A percentile compares a stretch with the other conserved stretches of the same genome.
phyloP scores from a whole-genome alignment of 1,140 invertebrate species.

The Drosophila saltans region DNA sequence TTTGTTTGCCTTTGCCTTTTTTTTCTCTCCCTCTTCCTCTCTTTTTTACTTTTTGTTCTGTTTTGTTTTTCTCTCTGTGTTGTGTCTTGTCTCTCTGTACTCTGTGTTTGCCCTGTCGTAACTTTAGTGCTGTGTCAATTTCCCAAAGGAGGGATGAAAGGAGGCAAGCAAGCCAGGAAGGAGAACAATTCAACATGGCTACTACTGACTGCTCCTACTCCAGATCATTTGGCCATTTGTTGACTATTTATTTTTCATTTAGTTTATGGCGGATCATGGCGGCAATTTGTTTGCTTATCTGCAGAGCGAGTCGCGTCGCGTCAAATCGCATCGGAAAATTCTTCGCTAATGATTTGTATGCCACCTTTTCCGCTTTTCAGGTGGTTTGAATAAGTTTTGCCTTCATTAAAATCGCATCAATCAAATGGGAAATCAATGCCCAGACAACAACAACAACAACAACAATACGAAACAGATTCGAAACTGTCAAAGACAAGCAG shows the following conservation, averaged over 20 bases:
- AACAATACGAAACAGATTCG: conserved; percentile 47
- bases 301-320: neutral
- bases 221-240: conserved; percentile 17
- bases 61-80: conserved; percentile 24
- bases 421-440: conserved; percentile 67
- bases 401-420: conserved; percentile 76
- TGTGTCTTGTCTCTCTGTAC: neutral
- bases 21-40: conserved; percentile 32
- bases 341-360: conserved; percentile 54
- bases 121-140: conserved; percentile 59
- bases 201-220: conserved; percentile 12
- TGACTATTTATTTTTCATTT: conserved; percentile 75
- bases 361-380: conserved; percentile 32
- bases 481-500: conserved; percentile 38
- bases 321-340: conserved; percentile 7
- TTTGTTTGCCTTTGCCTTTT: conserved; percentile 53
- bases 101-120: conserved; percentile 47
- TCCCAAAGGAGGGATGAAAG: conserved; percentile 25
- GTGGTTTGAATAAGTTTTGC: conserved; percentile 17
- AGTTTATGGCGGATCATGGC: conserved; percentile 70
- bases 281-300: conserved; percentile 49
- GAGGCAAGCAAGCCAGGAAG: neutral
- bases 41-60: conserved; percentile 26
- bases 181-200: conserved; percentile 33
- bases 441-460: conserved; percentile 52